phyloP scores from a whole-genome alignment of 2,888 invertebrate species.

The Cryptophagus acutangulus region DNA sequence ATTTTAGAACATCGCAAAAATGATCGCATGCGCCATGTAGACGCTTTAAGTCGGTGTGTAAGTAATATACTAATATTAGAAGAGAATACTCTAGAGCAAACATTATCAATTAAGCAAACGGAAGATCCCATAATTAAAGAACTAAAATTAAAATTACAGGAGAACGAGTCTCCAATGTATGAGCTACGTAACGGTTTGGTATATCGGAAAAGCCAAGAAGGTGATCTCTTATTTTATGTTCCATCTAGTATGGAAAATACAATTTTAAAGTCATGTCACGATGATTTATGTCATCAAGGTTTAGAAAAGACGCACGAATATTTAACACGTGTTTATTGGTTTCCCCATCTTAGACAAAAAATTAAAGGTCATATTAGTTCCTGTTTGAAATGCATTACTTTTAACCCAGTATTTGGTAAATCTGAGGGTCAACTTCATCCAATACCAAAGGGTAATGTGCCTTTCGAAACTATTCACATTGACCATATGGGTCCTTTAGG shows the following conservation, averaged over 20 bases:
- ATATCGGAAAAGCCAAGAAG: conserved; percentile 20
- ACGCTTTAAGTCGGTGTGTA: conserved; percentile 31
- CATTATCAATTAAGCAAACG: conserved; percentile 21
- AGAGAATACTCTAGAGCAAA: conserved; percentile 25
- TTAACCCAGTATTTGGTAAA: not conserved
- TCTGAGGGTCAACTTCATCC: conserved; percentile 1
- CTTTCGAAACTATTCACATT: conserved; percentile 5
- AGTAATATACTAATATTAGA: conserved; percentile 26
- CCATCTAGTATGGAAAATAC: conserved; percentile 23
- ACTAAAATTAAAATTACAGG: conserved; percentile 21
- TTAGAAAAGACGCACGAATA: conserved; percentile 7
- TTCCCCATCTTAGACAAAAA: conserved; percentile 3
- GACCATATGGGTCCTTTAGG: conserved; percentile 7
- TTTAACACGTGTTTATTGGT: conserved; percentile 4
- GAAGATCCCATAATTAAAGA: conserved; percentile 15
- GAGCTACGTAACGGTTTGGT: conserved; percentile 26
- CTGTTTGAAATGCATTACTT: conserved; percentile 7
- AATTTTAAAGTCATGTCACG: conserved; percentile 13
- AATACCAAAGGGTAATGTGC: conserved; percentile 8
- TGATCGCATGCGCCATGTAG: conserved; percentile 33
- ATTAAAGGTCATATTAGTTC: not conserved
- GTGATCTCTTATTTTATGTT: conserved; percentile 20
- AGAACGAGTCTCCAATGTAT: conserved; percentile 17
- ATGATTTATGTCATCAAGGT: conserved; percentile 13
- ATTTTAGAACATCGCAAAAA: conserved; percentile 19